These are phyloP conservation scores for Mycteria americana DNA, from an alignment of 2,797 vertebrate species.

Conservation along the genomic window DNA sequence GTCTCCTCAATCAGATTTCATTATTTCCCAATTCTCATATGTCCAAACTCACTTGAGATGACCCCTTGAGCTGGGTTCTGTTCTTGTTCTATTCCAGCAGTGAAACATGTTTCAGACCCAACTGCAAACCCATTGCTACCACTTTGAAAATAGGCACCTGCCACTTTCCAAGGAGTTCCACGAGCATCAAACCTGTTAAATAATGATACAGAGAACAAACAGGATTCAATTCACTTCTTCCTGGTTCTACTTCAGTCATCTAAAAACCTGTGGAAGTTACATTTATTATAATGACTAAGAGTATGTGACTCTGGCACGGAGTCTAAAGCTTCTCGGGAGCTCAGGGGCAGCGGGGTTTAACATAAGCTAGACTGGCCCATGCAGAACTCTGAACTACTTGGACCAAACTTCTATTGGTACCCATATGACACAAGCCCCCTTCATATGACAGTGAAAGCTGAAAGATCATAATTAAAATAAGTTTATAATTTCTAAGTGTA, in stretches of 20 bases:
- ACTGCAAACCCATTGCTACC: neutral
- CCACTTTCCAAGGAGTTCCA: neutral
- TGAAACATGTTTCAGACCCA: neutral
- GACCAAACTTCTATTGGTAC: neutral
- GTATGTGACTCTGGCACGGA: neutral
- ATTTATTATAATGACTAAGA: neutral
- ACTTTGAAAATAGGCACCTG: neutral
- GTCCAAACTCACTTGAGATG: neutral
- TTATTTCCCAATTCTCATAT: neutral
- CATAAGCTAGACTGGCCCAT: neutral
- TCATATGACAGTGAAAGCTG: neutral
- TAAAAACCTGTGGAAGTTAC: neutral
- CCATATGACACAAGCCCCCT: neutral
- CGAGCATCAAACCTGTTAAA: neutral
- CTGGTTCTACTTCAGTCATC: neutral
- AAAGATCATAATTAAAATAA: neutral
- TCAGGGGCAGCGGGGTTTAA: neutral
- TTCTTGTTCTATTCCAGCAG: neutral
- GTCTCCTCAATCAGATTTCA: neutral
- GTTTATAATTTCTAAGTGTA: neutral
- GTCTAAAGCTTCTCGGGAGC: neutral
- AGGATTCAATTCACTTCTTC: neutral
- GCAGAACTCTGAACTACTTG: neutral
- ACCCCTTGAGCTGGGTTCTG: neutral
- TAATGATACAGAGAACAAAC: neutral